Conservation (phyloP, 2,888 invertebrate genomes). For the Idaea dimidiata region DNA sequence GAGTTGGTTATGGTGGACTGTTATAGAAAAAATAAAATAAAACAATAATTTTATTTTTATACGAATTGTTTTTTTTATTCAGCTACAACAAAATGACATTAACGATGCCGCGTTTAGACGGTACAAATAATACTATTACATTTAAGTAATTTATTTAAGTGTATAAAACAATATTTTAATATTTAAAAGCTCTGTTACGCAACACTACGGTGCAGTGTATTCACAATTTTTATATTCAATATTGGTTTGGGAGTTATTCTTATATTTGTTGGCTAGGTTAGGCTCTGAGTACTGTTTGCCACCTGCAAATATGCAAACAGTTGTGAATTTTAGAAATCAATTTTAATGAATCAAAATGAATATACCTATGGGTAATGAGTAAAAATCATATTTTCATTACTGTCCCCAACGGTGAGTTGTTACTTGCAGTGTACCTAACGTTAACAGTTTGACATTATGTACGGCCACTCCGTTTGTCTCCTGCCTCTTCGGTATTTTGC, state of each 20-base stretch:
- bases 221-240: slow-evolving; percentile 61
- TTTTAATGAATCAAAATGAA: too few relatives aligned
- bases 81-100: slow-evolving; percentile 75
- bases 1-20: too few relatives aligned
- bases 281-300: too few relatives aligned
- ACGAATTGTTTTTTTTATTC: slow-evolving; percentile 72
- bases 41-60: slow-evolving; percentile 41
- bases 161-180: slow-evolving; percentile 72
- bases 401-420: too few relatives aligned
- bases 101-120: slow-evolving; percentile 42
- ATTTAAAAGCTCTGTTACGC: slow-evolving; percentile 78
- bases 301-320: too few relatives aligned
- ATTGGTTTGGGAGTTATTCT: slow-evolving; percentile 54
- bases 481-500: background rate
- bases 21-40: background rate
- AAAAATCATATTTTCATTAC: too few relatives aligned
- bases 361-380: too few relatives aligned
- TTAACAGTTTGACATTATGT: slow-evolving; percentile 1
- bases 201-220: slow-evolving; percentile 78
- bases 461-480: background rate
- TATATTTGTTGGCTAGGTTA: too few relatives aligned
- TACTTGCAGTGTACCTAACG: background rate
- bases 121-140: slow-evolving; percentile 56
- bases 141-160: slow-evolving; percentile 57
- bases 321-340: too few relatives aligned